Percentiles rank a stretch among this genome's conserved stretches.
These are phyloP conservation scores for Anneissia japonica DNA, from an alignment of 35 echinoderm and acorn worm species.

Conservation along the genomic window DNA sequence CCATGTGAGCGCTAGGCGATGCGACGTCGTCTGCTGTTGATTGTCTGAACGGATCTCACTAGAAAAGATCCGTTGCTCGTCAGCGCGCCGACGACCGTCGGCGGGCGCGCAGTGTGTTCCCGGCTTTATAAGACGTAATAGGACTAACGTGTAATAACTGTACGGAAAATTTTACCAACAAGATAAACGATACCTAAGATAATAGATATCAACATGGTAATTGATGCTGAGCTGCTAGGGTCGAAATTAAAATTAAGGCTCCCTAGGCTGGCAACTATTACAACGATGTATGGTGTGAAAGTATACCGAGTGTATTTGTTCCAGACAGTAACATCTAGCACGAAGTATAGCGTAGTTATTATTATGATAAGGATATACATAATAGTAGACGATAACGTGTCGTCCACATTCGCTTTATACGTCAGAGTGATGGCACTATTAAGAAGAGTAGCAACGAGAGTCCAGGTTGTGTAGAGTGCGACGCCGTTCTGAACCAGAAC, in stretches of 20 bases:
- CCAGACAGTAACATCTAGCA: conserved; percentile 9
- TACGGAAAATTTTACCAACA: too few relatives aligned
- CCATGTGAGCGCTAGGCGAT: too few relatives aligned
- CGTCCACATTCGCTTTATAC: not conserved
- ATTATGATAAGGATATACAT: not conserved
- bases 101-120: too few relatives aligned
- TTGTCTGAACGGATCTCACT: too few relatives aligned
- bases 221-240: conserved; percentile 34
- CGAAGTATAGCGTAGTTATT: conserved; percentile 15
- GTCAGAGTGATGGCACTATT: not conserved
- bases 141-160: too few relatives aligned
- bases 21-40: too few relatives aligned
- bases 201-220: too few relatives aligned
- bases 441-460: conserved; percentile 3
- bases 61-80: too few relatives aligned
- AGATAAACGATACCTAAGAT: too few relatives aligned
- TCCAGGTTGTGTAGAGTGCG: conserved; percentile 27
- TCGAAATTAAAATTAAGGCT: conserved; percentile 53
- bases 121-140: too few relatives aligned
- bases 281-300: conserved; percentile 15
- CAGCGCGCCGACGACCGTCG: too few relatives aligned
- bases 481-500: conserved; percentile 40
- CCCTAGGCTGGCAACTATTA: conserved; percentile 41
- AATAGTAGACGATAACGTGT: conserved; percentile 1
- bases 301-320: conserved; percentile 25